Evolutionary conservation across 2,888 invertebrate species (phyloP), one percentile per base, ranked within the genome.

Genomic region (Agriotes lineatus): DNA sequence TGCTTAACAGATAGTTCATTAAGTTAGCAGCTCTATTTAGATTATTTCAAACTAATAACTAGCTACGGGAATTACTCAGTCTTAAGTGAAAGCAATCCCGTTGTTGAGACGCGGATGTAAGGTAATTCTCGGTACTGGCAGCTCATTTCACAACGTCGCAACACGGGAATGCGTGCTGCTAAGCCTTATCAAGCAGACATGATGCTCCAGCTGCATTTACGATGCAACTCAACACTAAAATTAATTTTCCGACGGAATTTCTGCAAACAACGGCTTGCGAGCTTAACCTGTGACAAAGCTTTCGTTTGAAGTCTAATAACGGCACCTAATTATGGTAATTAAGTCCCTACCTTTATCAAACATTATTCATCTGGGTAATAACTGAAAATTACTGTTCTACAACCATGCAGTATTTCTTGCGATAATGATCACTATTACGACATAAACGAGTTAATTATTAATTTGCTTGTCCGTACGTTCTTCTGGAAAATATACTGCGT

Each of bases 271-370:
- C 25, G 37, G 12, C 33, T 37, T 16, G n/a, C 18, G 7, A 14
- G 19, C 18, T 35, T n/a, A 6, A 39, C 1, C n/a, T n/a, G 56
- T 37, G 37, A 56, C 56, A 56, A 37, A 37, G n/a, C 14, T 35
- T 39, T 39, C 56, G 56, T 56, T 56, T 56, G 56, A 56, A 20
- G 58, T 30, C 18, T 58, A 44, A 58, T 44, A 58, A 42, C 9
- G 58, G 12, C 42, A 58, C 22, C 42, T 57, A 52, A 52, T 52
- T 52, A 35, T 25, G 57, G 39, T 57, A 39, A 39, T 37, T 39
- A 57, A 57, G 39, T 57, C 39, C 22, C 57, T 22, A 61, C 61
- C 50, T 61, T 61, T 61, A 61, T 61, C 61, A 61, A 35, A 48
- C 50, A 61, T 61, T 22, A 61, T 61, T 37, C 37, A 61, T 37